Conservation (phyloP, 2,888 invertebrate species). For the Meta bourneti region DNA sequence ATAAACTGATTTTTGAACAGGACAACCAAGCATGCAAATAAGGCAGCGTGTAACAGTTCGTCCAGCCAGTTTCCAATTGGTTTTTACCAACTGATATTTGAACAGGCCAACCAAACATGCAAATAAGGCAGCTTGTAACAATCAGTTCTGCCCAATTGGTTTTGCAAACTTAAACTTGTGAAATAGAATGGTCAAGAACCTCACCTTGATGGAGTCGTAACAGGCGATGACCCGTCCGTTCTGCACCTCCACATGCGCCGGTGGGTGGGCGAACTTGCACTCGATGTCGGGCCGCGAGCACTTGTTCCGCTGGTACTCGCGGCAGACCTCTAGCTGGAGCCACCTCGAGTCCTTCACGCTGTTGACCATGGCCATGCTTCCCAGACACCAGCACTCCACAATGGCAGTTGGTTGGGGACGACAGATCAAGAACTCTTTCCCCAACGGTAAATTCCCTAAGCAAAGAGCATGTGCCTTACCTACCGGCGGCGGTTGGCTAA, state of each 20-base stretch:
- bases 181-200: slow-evolving; percentile 78
- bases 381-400: slow-evolving; percentile 63
- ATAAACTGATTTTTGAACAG: no score
- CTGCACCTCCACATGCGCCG: slow-evolving; percentile 99
- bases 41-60: no score
- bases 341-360: slow-evolving; percentile 99
- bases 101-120: no score
- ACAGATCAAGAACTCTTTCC: neutral
- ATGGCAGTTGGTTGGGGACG: slow-evolving; percentile 41
- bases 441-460: neutral
- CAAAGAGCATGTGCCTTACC: slow-evolving; percentile 43
- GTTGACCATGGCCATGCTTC: slow-evolving; percentile 94
- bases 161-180: no score
- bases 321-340: slow-evolving; percentile 96
- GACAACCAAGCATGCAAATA: no score
- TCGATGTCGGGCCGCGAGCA: slow-evolving; percentile 97
- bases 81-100: no score
- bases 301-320: slow-evolving; percentile 99
- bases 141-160: no score
- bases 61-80: no score
- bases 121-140: no score
- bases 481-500: slow-evolving; percentile 25
- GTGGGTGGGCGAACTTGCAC: slow-evolving; percentile 99
- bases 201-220: slow-evolving; percentile 99
- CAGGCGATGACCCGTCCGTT: slow-evolving; percentile 99